Evolutionary conservation across 2,797 vertebrate species (phyloP).

Genomic region (Anguilla marmorata): DNA sequence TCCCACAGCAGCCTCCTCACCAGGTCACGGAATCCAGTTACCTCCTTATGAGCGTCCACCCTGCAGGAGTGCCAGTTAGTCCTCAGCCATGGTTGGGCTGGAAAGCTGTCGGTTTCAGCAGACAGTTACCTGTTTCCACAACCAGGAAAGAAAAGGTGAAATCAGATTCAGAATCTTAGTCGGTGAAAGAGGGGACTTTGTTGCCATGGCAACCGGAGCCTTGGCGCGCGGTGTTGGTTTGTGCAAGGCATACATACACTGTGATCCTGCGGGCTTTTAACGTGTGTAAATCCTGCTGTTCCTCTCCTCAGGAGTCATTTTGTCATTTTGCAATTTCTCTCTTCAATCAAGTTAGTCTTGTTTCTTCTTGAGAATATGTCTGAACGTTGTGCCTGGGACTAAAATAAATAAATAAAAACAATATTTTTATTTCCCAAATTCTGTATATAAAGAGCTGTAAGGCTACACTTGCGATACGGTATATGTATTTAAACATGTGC

Average conservation of each 20-base stretch:
- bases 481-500: not conserved
- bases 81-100: not conserved
- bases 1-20: conserved; percentile 22
- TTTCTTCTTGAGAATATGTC: conserved; percentile 8
- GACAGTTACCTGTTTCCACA: not conserved
- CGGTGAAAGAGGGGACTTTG: not conserved
- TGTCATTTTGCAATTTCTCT: conserved; percentile 48
- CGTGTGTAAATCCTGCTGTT: not conserved
- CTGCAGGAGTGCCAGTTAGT: not conserved
- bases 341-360: conserved; percentile 36
- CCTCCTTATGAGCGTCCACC: not conserved
- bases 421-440: not conserved
- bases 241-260: not conserved
- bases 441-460: not conserved
- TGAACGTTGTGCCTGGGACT: conserved; percentile 21
- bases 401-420: not conserved
- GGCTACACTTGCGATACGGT: not conserved
- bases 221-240: not conserved
- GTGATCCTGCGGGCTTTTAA: not conserved
- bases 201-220: conserved; percentile 2
- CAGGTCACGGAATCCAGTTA: conserved; percentile 45
- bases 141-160: conserved; percentile 32
- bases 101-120: too few relatives aligned
- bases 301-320: conserved; percentile 36
- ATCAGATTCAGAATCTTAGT: conserved; percentile 29